Evolutionary conservation across 2,797 vertebrate genomes (phyloP).

Genomic region (Gastrophryne carolinensis): DNA sequence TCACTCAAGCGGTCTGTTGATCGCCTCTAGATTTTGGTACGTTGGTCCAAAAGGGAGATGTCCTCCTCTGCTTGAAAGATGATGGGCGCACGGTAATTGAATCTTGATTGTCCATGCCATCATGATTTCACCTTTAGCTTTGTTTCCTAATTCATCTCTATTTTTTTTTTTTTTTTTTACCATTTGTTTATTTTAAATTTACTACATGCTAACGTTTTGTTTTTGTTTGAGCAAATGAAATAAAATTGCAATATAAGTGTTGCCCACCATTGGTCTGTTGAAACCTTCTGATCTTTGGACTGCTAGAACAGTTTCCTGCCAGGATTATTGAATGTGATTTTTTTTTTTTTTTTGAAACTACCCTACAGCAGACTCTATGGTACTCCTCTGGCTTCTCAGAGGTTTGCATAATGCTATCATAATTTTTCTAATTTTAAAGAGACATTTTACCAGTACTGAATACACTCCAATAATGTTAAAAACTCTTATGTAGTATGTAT

Average conservation of each 20-base stretch:
- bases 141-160: conserved; percentile 76
- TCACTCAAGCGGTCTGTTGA: neutral
- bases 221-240: conserved; percentile 96
- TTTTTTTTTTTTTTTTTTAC: conserved; percentile 80
- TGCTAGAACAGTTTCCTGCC: conserved; percentile 29
- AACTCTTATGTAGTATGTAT: conserved; percentile 40
- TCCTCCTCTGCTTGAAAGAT: neutral
- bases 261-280: conserved; percentile 66
- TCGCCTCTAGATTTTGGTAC: neutral
- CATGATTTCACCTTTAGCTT: conserved; percentile 72
- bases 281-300: conserved; percentile 48
- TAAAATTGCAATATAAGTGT: conserved; percentile 89
- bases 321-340: conserved; percentile 33
- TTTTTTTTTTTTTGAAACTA: neutral
- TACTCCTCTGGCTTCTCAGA: conserved; percentile 41
- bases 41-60: neutral
- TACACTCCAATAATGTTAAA: conserved; percentile 49
- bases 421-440: conserved; percentile 48
- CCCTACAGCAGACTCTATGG: conserved; percentile 12
- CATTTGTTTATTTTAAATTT: conserved; percentile 80
- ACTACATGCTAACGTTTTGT: conserved; percentile 88
- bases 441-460: conserved; percentile 46
- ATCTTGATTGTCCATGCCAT: conserved; percentile 68
- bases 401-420: conserved; percentile 45
- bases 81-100: conserved; percentile 47